Evolutionary conservation across 2,888 invertebrate species (phyloP).

Genomic region (Archips xylosteana): DNA sequence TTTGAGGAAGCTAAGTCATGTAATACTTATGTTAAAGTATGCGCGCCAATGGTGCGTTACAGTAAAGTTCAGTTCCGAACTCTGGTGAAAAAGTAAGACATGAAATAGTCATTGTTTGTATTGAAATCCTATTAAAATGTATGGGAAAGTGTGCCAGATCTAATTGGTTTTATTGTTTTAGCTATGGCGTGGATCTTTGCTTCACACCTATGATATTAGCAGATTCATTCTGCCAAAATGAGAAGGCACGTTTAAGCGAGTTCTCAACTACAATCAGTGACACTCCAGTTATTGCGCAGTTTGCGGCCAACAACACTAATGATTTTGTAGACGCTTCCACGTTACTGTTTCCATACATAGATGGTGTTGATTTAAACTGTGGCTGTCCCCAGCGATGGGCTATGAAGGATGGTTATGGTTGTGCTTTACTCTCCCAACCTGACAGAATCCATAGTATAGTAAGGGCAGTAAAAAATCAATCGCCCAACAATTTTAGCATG

Average conservation of each 20-base stretch:
- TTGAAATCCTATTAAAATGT: not conserved
- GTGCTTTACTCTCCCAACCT: constrained; percentile 92
- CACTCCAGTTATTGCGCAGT: constrained; percentile 95
- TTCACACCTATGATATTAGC: constrained; percentile 99
- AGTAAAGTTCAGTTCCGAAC: constrained; percentile 86
- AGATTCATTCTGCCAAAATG: constrained; percentile 95
- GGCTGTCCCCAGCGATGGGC: constrained; percentile 99
- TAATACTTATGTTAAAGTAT: constrained; percentile 89
- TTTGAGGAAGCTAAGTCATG: constrained; percentile 84
- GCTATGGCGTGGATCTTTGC: constrained; percentile 94
- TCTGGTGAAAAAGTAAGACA: constrained; percentile 73
- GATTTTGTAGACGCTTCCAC: constrained; percentile 95
- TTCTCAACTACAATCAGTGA: constrained; percentile 92
- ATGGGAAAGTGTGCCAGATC: not conserved
- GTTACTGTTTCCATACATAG: constrained; percentile 92
- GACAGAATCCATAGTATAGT: constrained; percentile 94
- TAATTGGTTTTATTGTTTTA: constrained; percentile 60
- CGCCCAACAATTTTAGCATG: constrained; percentile 91
- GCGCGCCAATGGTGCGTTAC: constrained; percentile 98
- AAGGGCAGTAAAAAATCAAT: constrained; percentile 89
- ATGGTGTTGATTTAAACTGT: constrained; percentile 98
- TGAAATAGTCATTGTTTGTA: not conserved
- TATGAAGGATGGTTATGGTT: constrained; percentile 95
- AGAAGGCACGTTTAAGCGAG: constrained; percentile 93
- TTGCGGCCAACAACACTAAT: constrained; percentile 94